A percentile compares a stretch with the other conserved stretches of the same genome.
Conservation (phyloP, 1,140 invertebrate genomes). For the Tachypleus tridentatus region DNA sequence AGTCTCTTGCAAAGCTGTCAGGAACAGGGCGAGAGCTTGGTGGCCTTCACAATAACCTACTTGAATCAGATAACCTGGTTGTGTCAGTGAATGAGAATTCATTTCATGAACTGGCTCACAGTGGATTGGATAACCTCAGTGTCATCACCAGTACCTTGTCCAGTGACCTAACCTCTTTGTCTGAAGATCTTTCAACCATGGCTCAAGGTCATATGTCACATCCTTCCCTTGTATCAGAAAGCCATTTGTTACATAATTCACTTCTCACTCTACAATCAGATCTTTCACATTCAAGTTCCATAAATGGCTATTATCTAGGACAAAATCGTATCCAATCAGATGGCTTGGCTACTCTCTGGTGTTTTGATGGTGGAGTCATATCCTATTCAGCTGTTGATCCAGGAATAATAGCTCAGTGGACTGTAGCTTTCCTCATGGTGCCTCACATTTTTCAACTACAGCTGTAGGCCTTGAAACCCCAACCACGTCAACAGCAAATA, state of each 20-base stretch:
- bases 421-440: no score
- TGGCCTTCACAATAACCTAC: conserved; percentile 14
- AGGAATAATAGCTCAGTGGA: no score
- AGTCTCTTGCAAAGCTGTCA: conserved; percentile 55
- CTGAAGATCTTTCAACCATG: conserved; percentile 28
- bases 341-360: conserved; percentile 4
- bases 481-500: conserved; percentile 6
- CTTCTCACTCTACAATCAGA: conserved; percentile 12
- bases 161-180: conserved; percentile 30
- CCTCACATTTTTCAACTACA: conserved; percentile 4
- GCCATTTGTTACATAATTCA: conserved; percentile 5
- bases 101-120: conserved; percentile 15
- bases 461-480: conserved; percentile 2
- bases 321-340: conserved; percentile 7
- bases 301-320: conserved; percentile 12
- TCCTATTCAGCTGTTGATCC: conserved; percentile 2
- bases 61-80: conserved; percentile 25
- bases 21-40: conserved; percentile 36
- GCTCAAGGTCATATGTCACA: conserved; percentile 21
- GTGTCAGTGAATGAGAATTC: conserved; percentile 24
- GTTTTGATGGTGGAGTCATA: conserved; percentile 6
- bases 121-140: conserved; percentile 23
- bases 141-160: conserved; percentile 29
- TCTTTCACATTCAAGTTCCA: conserved; percentile 10
- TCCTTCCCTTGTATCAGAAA: conserved; percentile 10